These are phyloP conservation scores for Sycophila texana DNA, from an alignment of 2,888 invertebrate genomes.

Conservation along the genomic window DNA sequence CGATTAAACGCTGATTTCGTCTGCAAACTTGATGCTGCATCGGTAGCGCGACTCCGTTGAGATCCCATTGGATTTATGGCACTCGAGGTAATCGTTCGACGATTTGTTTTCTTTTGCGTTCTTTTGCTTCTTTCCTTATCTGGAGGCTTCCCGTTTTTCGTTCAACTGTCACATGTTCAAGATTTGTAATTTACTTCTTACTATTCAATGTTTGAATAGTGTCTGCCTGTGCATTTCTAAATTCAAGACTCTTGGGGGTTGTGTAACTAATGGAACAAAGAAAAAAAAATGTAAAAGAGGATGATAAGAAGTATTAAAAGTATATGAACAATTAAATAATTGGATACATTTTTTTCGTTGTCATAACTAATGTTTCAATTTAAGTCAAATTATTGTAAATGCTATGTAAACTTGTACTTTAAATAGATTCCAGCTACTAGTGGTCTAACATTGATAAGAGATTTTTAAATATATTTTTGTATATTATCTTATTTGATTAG, in stretches of 20 bases:
- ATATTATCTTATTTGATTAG: no score
- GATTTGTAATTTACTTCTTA: slow-evolving; percentile 17
- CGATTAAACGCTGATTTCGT: no score
- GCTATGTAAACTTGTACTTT: no score
- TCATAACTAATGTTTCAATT: background rate
- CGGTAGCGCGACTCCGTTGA: background rate
- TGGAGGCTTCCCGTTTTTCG: slow-evolving; percentile 4
- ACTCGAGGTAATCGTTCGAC: slow-evolving; percentile 4
- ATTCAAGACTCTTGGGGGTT: slow-evolving; percentile 10
- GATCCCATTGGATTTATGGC: background rate
- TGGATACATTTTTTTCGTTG: background rate
- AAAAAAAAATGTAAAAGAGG: background rate
- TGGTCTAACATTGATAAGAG: background rate
- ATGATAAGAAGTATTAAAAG: no score
- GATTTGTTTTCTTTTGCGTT: slow-evolving; percentile 13
- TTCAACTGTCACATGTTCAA: slow-evolving; percentile 15
- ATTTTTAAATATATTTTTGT: no score
- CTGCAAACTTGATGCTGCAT: no score
- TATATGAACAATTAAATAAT: slow-evolving; percentile 1
- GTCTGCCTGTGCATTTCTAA: background rate
- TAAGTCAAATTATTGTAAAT: background rate
- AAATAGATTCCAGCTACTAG: background rate
- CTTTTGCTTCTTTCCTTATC: background rate
- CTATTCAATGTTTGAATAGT: slow-evolving; percentile 7
- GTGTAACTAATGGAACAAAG: slow-evolving; percentile 33